These are phyloP conservation scores for Procavia capensis DNA, from an alignment of 2,113 vertebrate species.

Conservation along the genomic window DNA sequence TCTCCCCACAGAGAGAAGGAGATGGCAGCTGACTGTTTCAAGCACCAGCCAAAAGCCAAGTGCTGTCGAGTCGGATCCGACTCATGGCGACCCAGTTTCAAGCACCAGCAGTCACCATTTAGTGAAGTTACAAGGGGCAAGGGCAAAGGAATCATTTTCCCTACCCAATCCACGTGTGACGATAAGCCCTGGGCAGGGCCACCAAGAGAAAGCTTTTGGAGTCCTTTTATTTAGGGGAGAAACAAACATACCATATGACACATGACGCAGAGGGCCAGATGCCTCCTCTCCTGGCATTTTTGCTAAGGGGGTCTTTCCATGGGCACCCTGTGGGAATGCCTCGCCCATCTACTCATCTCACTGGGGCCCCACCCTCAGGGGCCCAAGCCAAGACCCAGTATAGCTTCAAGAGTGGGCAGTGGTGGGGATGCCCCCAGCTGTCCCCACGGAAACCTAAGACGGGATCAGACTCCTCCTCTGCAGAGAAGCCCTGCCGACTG, in stretches of 20 bases:
- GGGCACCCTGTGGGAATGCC: not conserved
- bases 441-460: not conserved
- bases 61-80: too few species aligned
- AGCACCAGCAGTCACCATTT: not conserved
- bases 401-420: not conserved
- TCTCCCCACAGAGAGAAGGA: not conserved
- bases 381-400: not conserved
- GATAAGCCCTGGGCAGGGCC: not conserved
- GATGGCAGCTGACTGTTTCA: not conserved
- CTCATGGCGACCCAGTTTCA: too few species aligned
- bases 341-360: not conserved
- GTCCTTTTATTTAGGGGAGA: not conserved
- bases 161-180: accelerated
- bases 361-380: not conserved
- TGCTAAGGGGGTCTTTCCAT: not conserved
- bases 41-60: too few species aligned
- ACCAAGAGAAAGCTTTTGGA: not conserved
- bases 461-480: not conserved
- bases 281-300: not conserved
- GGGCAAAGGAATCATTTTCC: not conserved
- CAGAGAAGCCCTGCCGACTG: not conserved
- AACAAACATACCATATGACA: not conserved
- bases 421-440: not conserved
- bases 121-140: not conserved
- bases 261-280: not conserved